A percentile compares a stretch with the other conserved stretches of the same genome.
Conservation (phyloP, 2,113 vertebrate species). For the Sakesphorus luctuosus region DNA sequence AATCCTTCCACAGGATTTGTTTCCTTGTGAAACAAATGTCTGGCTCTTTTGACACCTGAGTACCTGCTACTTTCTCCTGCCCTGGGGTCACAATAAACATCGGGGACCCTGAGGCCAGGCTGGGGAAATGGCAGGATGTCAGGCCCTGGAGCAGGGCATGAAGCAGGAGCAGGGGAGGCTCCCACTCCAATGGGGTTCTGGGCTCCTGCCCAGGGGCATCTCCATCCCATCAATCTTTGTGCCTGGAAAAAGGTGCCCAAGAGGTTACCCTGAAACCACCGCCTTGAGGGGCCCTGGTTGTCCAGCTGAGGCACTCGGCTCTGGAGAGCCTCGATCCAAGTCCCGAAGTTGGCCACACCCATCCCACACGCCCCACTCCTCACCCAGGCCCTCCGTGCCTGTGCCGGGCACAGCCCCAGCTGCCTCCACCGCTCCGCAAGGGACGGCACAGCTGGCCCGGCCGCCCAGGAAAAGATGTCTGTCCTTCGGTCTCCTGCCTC, state of each 20-base stretch:
- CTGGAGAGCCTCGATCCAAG: not conserved
- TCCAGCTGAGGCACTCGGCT: not conserved
- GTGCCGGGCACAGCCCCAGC: fast-evolving
- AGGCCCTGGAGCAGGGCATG: not conserved
- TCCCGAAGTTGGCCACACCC: fast-evolving
- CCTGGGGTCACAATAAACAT: not conserved
- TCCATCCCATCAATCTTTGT: not conserved
- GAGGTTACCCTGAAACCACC: not conserved
- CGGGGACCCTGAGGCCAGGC: not conserved
- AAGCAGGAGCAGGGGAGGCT: not conserved
- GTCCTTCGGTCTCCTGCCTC: not conserved
- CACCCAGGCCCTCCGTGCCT: not conserved
- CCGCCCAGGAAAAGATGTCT: not conserved
- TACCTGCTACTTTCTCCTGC: not conserved
- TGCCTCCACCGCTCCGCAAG: not conserved
- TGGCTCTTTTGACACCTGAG: not conserved
- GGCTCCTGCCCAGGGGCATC: not conserved
- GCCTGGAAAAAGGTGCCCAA: not conserved
- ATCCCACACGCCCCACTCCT: not conserved
- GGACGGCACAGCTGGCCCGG: not conserved
- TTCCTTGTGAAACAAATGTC: not conserved
- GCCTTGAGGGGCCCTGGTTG: not conserved
- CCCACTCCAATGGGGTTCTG: not conserved
- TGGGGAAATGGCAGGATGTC: not conserved
- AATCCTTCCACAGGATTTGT: not conserved